A percentile compares a stretch with the other conserved stretches of the same genome.
These are phyloP conservation scores for Drosophila sordidula DNA, from an alignment of 2,888 invertebrate genomes.

Conservation along the genomic window DNA sequence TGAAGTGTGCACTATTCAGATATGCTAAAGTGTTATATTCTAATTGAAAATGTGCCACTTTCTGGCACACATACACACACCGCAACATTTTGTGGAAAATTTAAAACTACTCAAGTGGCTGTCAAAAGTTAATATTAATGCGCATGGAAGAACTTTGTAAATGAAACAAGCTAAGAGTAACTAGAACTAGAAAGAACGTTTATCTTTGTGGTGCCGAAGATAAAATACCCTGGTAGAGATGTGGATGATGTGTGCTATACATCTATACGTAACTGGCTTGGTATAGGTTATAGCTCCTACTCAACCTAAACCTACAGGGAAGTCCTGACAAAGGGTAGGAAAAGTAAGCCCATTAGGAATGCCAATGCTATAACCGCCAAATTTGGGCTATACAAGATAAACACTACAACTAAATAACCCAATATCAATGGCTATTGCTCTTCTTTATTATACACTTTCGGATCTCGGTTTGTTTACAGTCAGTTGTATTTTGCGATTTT, in stretches of 20 bases:
- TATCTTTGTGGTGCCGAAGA: not conserved
- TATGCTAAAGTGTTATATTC: slow-evolving; percentile 18
- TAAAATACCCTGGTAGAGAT: not conserved
- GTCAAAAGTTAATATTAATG: slow-evolving; percentile 23
- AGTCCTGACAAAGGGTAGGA: no score
- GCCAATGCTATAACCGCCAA: not conserved
- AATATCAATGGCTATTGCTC: slow-evolving; percentile 4
- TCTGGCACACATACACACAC: slow-evolving; percentile 9
- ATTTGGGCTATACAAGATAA: not conserved
- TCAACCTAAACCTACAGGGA: no score
- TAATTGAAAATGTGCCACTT: slow-evolving; percentile 48
- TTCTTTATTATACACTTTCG: slow-evolving; percentile 3
- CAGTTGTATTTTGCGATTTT: slow-evolving; percentile 24
- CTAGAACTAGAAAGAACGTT: not conserved
- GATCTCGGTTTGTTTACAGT: slow-evolving; percentile 28
- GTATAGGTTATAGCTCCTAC: no score
- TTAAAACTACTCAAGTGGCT: slow-evolving; percentile 19
- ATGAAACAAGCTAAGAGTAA: slow-evolving; percentile 3
- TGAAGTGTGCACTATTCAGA: slow-evolving; percentile 28
- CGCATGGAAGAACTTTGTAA: slow-evolving; percentile 8
- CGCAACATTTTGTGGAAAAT: slow-evolving; percentile 13
- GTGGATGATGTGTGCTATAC: no score
- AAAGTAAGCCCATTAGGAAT: not conserved
- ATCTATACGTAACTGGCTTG: no score
- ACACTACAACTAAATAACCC: slow-evolving; percentile 1